Conservation (phyloP, 2,113 vertebrate genomes). For the Nothocercus nigrocapillus region DNA sequence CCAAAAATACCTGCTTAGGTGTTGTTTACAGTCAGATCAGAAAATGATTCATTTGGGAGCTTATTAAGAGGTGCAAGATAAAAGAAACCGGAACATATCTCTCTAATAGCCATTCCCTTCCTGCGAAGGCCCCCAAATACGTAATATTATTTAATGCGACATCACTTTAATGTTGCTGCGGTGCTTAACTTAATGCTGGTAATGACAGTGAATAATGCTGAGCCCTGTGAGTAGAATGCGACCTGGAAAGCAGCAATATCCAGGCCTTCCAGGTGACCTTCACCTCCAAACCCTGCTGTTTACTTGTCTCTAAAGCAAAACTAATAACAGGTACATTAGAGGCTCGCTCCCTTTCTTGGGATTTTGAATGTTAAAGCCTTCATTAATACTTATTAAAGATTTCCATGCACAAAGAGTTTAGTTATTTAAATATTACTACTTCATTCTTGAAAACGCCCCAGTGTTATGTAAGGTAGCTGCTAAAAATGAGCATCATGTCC, state of each 20-base stretch:
- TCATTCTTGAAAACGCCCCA: background rate
- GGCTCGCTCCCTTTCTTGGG: slow-evolving; percentile 1
- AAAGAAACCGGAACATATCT: background rate
- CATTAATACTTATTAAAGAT: slow-evolving; percentile 65
- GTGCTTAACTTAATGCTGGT: background rate
- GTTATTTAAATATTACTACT: slow-evolving; percentile 19
- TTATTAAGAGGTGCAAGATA: background rate
- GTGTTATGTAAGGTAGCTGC: background rate
- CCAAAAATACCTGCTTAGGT: background rate
- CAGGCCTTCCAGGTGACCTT: slow-evolving; percentile 4
- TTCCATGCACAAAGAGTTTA: slow-evolving; percentile 5
- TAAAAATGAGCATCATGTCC: background rate
- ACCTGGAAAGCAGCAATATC: background rate
- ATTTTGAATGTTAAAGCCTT: slow-evolving; percentile 54
- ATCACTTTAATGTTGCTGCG: background rate
- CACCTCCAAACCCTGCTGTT: slow-evolving; percentile 20
- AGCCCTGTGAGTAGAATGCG: background rate
- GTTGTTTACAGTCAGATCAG: background rate
- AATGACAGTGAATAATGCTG: slow-evolving; percentile 25
- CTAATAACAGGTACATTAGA: slow-evolving; percentile 48
- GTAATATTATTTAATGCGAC: rapidly evolving
- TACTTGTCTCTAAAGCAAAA: background rate
- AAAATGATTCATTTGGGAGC: rapidly evolving
- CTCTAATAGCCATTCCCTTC: background rate
- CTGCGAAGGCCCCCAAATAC: background rate